These are phyloP conservation scores for Aurelia aurita complex sp. Pacific DNA, from an alignment of 30 jellyfish, hydroid and myxozoan genomes.

Conservation along the genomic window DNA sequence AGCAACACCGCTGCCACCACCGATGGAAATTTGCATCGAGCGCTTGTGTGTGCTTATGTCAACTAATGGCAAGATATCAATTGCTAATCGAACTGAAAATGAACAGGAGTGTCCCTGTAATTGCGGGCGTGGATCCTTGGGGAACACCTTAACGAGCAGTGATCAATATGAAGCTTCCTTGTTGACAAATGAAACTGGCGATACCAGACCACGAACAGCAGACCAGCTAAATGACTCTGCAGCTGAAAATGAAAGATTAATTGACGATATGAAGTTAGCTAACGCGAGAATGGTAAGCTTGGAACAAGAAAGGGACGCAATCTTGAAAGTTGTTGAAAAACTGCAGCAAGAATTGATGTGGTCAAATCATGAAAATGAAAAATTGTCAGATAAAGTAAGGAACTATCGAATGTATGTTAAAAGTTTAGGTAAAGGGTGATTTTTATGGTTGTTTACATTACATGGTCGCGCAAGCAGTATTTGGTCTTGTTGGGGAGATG, in stretches of 20 bases:
- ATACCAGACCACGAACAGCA: neutral
- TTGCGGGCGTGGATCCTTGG: too few relatives aligned
- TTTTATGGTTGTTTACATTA: neutral
- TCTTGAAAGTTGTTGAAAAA: constrained; percentile 90
- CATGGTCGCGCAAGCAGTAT: too few relatives aligned
- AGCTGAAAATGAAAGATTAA: constrained; percentile 43
- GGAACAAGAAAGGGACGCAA: constrained; percentile 88
- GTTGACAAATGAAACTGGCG: constrained; percentile 3
- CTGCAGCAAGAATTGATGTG: constrained; percentile 94
- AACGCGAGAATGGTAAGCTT: constrained; percentile 84
- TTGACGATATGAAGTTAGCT: constrained; percentile 83
- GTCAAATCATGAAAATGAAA: constrained; percentile 92
- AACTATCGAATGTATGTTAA: constrained; percentile 20
- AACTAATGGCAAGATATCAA: constrained; percentile 45
- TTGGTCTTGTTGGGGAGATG: too few relatives aligned
- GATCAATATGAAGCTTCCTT: neutral
- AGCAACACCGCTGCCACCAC: constrained; percentile 85
- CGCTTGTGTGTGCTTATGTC: constrained; percentile 50
- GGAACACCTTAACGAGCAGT: neutral
- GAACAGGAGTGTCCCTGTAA: neutral
- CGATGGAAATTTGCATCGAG: constrained; percentile 61
- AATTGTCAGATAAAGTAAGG: constrained; percentile 55
- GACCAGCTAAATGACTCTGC: neutral
- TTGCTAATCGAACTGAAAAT: neutral
- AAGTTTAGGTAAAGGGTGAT: constrained; percentile 18